Evolutionary conservation across 1,140 invertebrate genomes (phyloP).

Genomic region (Drosophila pseudoobscura): DNA sequence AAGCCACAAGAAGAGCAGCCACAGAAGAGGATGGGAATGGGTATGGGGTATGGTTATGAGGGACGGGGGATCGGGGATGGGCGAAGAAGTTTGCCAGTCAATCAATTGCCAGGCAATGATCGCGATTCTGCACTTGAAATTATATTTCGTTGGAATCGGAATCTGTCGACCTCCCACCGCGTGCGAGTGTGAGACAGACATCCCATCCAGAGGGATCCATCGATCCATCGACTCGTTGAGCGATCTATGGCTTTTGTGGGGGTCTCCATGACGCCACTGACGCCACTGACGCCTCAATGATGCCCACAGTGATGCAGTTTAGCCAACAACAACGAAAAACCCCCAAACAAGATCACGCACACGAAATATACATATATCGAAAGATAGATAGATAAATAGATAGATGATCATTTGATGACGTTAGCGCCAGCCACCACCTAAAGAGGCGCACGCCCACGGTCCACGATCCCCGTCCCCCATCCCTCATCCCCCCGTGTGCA

Average conservation of each 20-base stretch:
- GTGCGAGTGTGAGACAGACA: not conserved
- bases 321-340: not conserved
- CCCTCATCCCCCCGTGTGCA: conserved; percentile 10
- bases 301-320: conserved; percentile 37
- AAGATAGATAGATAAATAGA: conserved; percentile 24
- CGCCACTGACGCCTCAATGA: conserved; percentile 39
- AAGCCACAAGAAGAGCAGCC: conserved; percentile 29
- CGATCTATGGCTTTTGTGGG: conserved; percentile 20
- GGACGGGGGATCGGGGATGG: not conserved
- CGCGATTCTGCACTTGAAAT: conserved; percentile 56
- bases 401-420: conserved; percentile 46
- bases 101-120: conserved; percentile 39
- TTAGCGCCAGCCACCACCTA: conserved; percentile 48
- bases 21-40: conserved; percentile 26
- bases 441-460: conserved; percentile 38
- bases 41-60: not conserved
- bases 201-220: not conserved
- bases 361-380: conserved; percentile 2
- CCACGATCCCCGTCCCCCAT: too few species aligned
- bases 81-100: conserved; percentile 22
- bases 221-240: conserved; percentile 12
- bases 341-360: too few species aligned
- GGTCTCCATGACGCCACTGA: conserved; percentile 48
- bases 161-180: conserved; percentile 53
- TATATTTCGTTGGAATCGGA: conserved; percentile 15